Evolutionary conservation across 2,888 invertebrate species (phyloP).

Genomic region (Nephrocerus scutellatus): DNA sequence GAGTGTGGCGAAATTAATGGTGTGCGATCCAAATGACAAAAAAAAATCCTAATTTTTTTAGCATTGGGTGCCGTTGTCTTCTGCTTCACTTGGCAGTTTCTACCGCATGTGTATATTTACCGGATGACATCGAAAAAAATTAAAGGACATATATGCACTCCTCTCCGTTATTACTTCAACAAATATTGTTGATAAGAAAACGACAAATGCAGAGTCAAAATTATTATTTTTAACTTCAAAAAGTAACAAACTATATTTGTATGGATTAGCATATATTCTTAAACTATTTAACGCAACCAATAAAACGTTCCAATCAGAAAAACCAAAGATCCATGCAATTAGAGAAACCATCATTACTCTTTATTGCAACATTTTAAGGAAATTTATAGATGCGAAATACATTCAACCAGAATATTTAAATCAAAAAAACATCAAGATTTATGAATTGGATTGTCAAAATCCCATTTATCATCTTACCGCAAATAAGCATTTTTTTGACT

Average conservation of each 20-base stretch:
- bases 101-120: background rate
- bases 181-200: constrained; percentile 1
- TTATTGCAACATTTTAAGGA: too few relatives aligned
- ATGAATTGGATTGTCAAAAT: background rate
- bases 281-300: background rate
- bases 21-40: constrained; percentile 1
- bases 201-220: too few relatives aligned
- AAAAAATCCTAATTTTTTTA: constrained; percentile 1
- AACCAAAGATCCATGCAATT: too few relatives aligned
- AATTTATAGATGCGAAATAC: too few relatives aligned
- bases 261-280: constrained; percentile 3
- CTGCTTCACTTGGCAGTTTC: constrained; percentile 4
- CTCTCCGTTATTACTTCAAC: background rate
- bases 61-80: constrained; percentile 2
- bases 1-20: constrained; percentile 2
- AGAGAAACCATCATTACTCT: too few relatives aligned
- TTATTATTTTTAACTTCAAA: too few relatives aligned
- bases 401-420: too few relatives aligned
- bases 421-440: background rate
- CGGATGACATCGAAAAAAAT: constrained; percentile 1
- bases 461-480: too few relatives aligned
- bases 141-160: background rate
- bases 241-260: constrained; percentile 1
- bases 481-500: background rate
- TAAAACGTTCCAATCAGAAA: constrained; percentile 2